Base-by-base conservation (phyloP, 2,888 invertebrate genomes). In the Cataglyphis livida region DNA sequence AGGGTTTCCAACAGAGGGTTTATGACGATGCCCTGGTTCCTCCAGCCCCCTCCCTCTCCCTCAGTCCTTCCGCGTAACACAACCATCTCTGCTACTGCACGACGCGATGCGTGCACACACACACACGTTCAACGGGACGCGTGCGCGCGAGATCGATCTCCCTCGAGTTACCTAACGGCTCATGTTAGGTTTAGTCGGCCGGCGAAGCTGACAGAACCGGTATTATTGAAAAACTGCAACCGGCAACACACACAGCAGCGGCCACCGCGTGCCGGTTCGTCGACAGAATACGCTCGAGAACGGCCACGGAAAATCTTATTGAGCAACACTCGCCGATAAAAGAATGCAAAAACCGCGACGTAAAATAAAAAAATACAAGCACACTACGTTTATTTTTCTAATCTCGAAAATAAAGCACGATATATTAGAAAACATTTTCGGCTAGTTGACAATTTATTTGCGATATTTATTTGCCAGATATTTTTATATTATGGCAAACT, bases 221-320 rank as follows among this genome's bases (percentile, higher is more conserved):
- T 82, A 71, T 82, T 76, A 82, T 76, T 84, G 78, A 76, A 84
- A 84, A 84, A 84, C 82, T 82, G 82, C 76, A 84, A 82, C 70
- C 83, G 51, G 21, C 62, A 74, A 18, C 48, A 18, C 48, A 18
- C 5, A 18, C 5, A 44, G 18, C 48, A n/a, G 48, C 48, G 48
- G 35, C 38, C 79, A 35, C 12, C 41, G 12, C 41, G 12, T 41
- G 15, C 12, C 41, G 41, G 32, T 51, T 25, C 62, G 66, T 51
- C 41, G 70, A 3, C 15, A 44, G 48, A 64, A 73, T 54, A 41
- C 81, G 81, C 44, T 75, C 82, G 74, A 70, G 57, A 75, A 74
- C 41, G 38, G 79, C 38, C 71, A 65, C 38, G 54, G 38, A 64
- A 59, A 28, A 6, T 44, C 15, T 75, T 35, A 35, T 75, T 48